phyloP scores from a whole-genome alignment of 2,888 invertebrate genomes.

The Epistrophe grossulariae region DNA sequence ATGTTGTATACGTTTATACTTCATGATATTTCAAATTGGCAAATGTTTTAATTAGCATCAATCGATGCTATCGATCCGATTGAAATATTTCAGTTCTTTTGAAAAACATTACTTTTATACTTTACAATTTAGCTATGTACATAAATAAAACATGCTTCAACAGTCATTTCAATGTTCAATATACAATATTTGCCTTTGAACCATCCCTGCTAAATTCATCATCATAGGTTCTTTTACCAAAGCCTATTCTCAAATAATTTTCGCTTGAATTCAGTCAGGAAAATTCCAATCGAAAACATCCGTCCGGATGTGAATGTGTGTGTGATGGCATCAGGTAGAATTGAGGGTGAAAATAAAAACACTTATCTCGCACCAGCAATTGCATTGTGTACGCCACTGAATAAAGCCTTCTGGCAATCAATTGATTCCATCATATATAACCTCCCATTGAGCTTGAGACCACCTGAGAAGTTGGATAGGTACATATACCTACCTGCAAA shows the following conservation, averaged over 20 bases:
- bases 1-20: not conserved
- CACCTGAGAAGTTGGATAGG: constrained; percentile 36
- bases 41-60: constrained; percentile 68
- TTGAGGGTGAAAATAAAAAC: constrained; percentile 27
- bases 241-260: constrained; percentile 60
- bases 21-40: constrained; percentile 41
- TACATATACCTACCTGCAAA: constrained; percentile 43
- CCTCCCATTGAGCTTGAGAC: not conserved
- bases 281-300: constrained; percentile 68
- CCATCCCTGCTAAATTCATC: constrained; percentile 24
- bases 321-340: not conserved
- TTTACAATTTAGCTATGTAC: too few relatives aligned
- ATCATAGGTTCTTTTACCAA: constrained; percentile 5
- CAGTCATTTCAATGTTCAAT: not conserved
- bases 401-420: constrained; percentile 40
- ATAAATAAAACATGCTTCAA: constrained; percentile 3
- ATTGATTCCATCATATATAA: constrained; percentile 28
- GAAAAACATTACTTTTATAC: constrained; percentile 20
- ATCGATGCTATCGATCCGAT: constrained; percentile 57
- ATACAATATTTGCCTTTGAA: constrained; percentile 37
- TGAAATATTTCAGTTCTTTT: constrained; percentile 55
- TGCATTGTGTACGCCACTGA: constrained; percentile 33
- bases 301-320: constrained; percentile 3
- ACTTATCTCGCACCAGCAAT: constrained; percentile 48
- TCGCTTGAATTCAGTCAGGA: constrained; percentile 71